Conservation (phyloP, 2,113 vertebrate genomes). For the Perca schrenkii region DNA sequence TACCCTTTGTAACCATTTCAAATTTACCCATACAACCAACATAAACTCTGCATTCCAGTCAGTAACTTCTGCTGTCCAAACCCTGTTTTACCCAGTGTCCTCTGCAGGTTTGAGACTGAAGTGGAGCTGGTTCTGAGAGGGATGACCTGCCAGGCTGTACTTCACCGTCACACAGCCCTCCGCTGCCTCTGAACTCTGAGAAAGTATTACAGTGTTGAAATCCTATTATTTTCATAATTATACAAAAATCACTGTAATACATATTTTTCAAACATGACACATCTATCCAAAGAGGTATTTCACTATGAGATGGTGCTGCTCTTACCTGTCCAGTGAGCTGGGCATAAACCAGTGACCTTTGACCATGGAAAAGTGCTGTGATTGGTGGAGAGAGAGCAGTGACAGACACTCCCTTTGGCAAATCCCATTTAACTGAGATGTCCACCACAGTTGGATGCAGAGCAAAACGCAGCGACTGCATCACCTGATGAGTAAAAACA, state of each 20-base stretch:
- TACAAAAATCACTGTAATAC: too few relatives aligned
- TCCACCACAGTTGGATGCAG: conserved; percentile 76
- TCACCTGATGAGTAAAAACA: conserved; percentile 55
- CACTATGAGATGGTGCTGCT: not conserved
- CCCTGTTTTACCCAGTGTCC: conserved; percentile 69
- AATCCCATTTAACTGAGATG: conserved; percentile 75
- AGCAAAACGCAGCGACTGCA: conserved; percentile 80
- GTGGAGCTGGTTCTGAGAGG: conserved; percentile 65
- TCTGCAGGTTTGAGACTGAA: conserved; percentile 71
- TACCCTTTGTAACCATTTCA: too few relatives aligned
- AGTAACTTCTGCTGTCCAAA: too few relatives aligned
- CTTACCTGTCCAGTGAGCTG: conserved; percentile 79
- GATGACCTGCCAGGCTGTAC: conserved; percentile 75
- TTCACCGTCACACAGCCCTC: conserved; percentile 73
- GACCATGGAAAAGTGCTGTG: conserved; percentile 78
- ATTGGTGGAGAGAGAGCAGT: conserved; percentile 75
- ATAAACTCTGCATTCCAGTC: too few relatives aligned
- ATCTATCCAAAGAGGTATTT: too few relatives aligned
- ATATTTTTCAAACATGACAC: too few relatives aligned
- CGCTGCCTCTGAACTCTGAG: conserved; percentile 57
- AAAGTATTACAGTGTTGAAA: not conserved
- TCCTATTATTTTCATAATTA: too few relatives aligned
- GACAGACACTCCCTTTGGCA: conserved; percentile 74
- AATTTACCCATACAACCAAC: too few relatives aligned
- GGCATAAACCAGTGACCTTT: conserved; percentile 80